Percentiles rank a stretch among this genome's conserved stretches.
These are phyloP conservation scores for Hylaea fasciaria DNA, from an alignment of 2,888 invertebrate genomes.

Conservation along the genomic window DNA sequence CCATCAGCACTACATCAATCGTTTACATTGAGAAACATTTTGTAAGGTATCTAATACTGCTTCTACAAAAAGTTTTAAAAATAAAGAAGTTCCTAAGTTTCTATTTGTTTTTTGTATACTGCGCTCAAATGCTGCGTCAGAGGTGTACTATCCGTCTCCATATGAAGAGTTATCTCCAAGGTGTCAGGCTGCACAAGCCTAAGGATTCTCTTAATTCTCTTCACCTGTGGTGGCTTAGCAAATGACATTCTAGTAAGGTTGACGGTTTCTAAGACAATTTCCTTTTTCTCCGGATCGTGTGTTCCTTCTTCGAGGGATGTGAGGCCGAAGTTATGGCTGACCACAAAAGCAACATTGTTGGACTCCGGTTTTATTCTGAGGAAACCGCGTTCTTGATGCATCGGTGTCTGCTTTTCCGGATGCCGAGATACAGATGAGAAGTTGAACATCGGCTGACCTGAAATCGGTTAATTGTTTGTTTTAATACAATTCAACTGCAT, in stretches of 20 bases:
- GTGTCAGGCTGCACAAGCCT: conserved; percentile 58
- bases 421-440: conserved; percentile 82
- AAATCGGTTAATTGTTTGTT: conserved; percentile 4
- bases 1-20: no score
- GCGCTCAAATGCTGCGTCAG: conserved; percentile 83
- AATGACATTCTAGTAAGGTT: conserved; percentile 79
- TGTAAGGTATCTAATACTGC: no score
- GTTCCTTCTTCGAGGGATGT: conserved; percentile 85
- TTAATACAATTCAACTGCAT: no score
- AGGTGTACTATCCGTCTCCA: conserved; percentile 84
- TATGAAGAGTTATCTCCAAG: conserved; percentile 75
- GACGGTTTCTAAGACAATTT: conserved; percentile 76
- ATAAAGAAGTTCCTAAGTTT: conserved; percentile 10
- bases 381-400: conserved; percentile 87
- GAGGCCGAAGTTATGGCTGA: conserved; percentile 87
- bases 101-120: conserved; percentile 68
- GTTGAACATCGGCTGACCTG: conserved; percentile 86
- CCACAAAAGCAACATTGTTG: conserved; percentile 79
- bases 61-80: not conserved
- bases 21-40: no score
- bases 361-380: conserved; percentile 84
- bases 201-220: conserved; percentile 72
- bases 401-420: conserved; percentile 79
- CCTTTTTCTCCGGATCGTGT: conserved; percentile 68
- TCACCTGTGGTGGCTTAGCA: conserved; percentile 81